Evolutionary conservation across 2,888 invertebrate species (phyloP).

Genomic region (Tortrix viridana): DNA sequence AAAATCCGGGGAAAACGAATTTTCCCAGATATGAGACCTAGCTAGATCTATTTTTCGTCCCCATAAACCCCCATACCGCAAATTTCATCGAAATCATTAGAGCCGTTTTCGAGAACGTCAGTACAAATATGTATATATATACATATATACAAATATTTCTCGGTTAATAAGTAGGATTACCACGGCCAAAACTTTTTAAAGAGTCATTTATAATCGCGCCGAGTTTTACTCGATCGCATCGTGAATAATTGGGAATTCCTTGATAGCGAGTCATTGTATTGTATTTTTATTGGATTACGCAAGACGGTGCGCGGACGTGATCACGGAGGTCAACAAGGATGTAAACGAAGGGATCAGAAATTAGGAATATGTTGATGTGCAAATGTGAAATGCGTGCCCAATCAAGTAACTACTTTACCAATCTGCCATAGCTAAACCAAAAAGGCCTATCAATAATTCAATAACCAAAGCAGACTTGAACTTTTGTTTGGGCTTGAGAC

Average conservation of each 20-base stretch:
- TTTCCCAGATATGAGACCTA: too few species aligned
- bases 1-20: too few species aligned
- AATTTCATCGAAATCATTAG: too few species aligned
- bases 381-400: neutral
- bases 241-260: constrained; percentile 40
- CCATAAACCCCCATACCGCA: too few species aligned
- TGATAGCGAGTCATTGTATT: constrained; percentile 30
- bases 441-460: neutral
- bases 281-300: constrained; percentile 38
- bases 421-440: neutral
- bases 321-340: constrained; percentile 28
- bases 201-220: constrained; percentile 53
- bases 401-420: neutral
- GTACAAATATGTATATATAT: neutral
- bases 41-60: too few species aligned
- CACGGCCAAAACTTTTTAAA: constrained; percentile 42
- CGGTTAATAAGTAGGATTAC: too few species aligned
- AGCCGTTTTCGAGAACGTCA: too few species aligned
- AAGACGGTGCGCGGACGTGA: constrained; percentile 21
- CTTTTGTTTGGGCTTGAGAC: too few species aligned
- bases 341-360: constrained; percentile 24
- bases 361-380: neutral
- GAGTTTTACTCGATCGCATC: neutral
- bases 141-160: too few species aligned
- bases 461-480: too few species aligned